Conservation (phyloP, 2,888 invertebrate genomes). For the Eurytoma adleriae region DNA sequence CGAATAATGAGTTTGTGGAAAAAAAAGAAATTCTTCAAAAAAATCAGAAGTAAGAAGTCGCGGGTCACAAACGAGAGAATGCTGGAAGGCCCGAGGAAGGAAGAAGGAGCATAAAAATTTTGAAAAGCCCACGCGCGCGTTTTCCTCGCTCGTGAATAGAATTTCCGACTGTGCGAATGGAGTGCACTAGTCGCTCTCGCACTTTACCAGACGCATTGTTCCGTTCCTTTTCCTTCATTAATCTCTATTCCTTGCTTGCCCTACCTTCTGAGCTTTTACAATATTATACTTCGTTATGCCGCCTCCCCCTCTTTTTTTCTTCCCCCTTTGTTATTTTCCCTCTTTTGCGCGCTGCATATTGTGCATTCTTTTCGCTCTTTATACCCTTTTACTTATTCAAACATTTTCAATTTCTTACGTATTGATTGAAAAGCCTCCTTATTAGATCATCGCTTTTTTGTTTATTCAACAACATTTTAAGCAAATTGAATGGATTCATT, state of each 20-base stretch:
- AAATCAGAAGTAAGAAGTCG: background rate
- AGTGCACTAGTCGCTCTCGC: slow-evolving; percentile 32
- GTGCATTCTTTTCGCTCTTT: too few species aligned
- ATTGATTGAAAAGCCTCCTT: too few species aligned
- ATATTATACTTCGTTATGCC: background rate
- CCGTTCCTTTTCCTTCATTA: slow-evolving; percentile 7
- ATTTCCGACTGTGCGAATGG: slow-evolving; percentile 43
- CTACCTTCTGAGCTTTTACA: background rate
- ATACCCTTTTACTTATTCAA: too few species aligned
- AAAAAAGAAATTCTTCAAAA: background rate
- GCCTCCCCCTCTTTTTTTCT: background rate
- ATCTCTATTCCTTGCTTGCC: background rate
- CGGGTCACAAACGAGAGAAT: background rate
- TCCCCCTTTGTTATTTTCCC: background rate
- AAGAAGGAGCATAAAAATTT: slow-evolving; percentile 36
- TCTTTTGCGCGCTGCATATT: background rate
- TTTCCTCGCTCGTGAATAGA: slow-evolving; percentile 42
- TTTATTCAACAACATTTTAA: too few species aligned
- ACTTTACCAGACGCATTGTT: background rate
- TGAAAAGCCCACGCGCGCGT: slow-evolving; percentile 30
- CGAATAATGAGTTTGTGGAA: background rate
- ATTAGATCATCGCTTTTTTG: too few species aligned
- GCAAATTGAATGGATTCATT: too few species aligned
- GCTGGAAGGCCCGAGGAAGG: background rate
- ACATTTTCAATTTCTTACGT: too few species aligned